Percentiles rank a stretch among this genome's conserved stretches.
Evolutionary conservation across 2,113 vertebrate genomes (phyloP).

Genomic region (Tapirus terrestris): DNA sequence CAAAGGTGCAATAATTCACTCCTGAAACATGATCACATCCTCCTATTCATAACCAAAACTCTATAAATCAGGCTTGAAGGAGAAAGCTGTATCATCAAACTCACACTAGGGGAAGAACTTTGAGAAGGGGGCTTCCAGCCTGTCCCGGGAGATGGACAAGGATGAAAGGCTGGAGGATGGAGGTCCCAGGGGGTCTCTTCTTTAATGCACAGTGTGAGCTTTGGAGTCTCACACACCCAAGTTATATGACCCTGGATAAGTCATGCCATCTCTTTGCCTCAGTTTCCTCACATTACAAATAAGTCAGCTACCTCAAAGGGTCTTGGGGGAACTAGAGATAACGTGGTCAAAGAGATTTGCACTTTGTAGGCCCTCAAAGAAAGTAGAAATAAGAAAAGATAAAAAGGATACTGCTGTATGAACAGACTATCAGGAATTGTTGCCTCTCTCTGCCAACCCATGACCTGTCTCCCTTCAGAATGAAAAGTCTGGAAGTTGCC

Average conservation of each 20-base stretch:
- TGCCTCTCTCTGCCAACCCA: background rate
- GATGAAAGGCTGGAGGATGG: background rate
- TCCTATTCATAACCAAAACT: constrained; percentile 53
- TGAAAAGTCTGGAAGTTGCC: constrained; percentile 60
- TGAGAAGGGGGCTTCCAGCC: background rate
- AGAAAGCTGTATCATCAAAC: constrained; percentile 71
- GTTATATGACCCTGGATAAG: background rate
- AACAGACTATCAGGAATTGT: background rate
- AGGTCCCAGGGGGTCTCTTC: background rate
- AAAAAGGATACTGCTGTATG: background rate
- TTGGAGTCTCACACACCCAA: background rate
- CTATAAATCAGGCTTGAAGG: constrained; percentile 68
- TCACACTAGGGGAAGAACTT: background rate
- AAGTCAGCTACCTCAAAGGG: background rate
- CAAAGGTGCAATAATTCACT: constrained; percentile 69
- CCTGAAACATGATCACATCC: constrained; percentile 55
- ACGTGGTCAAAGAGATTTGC: background rate
- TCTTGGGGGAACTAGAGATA: background rate
- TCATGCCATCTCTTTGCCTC: background rate
- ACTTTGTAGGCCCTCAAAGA: background rate
- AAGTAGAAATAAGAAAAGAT: constrained; percentile 42
- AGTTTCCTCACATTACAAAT: background rate
- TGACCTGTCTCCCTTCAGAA: constrained; percentile 37
- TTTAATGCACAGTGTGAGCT: background rate
- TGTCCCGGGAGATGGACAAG: background rate